Percentiles rank a stretch among this genome's conserved stretches.
Conservation (phyloP, 2,113 vertebrate genomes). For the Aptenodytes forsteri region DNA sequence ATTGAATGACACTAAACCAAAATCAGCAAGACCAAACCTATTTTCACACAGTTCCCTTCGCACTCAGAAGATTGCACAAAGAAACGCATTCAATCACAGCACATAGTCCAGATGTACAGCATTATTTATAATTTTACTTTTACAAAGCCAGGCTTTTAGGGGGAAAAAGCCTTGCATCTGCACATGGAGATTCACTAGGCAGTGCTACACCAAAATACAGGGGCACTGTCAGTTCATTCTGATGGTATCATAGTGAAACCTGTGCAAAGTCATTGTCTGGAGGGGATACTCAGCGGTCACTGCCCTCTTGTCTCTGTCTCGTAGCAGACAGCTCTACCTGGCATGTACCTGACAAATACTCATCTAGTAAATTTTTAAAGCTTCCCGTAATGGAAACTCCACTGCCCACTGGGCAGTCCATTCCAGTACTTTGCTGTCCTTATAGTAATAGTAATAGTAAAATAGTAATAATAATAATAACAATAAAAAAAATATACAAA, state of each 20-base stretch:
- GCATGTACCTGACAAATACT: neutral
- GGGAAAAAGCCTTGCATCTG: neutral
- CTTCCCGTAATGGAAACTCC: neutral
- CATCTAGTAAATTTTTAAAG: neutral
- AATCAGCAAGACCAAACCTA: neutral
- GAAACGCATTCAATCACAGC: neutral
- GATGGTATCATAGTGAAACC: neutral
- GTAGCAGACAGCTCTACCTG: neutral
- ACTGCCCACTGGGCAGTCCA: neutral
- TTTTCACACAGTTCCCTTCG: neutral
- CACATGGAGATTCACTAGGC: neutral
- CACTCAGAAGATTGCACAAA: neutral
- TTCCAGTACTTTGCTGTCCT: neutral
- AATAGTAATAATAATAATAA: too few relatives aligned
- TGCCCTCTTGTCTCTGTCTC: neutral
- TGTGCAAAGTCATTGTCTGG: neutral
- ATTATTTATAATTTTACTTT: neutral
- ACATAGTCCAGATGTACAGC: neutral
- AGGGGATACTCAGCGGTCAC: neutral
- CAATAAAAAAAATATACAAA: too few relatives aligned
- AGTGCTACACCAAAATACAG: neutral
- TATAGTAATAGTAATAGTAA: too few relatives aligned
- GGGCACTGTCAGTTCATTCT: neutral
- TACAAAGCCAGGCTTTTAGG: neutral
- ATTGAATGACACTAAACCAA: neutral